Base-by-base conservation (phyloP, 2,797 vertebrate genomes). In the Coranthus polyacanthus region DNA sequence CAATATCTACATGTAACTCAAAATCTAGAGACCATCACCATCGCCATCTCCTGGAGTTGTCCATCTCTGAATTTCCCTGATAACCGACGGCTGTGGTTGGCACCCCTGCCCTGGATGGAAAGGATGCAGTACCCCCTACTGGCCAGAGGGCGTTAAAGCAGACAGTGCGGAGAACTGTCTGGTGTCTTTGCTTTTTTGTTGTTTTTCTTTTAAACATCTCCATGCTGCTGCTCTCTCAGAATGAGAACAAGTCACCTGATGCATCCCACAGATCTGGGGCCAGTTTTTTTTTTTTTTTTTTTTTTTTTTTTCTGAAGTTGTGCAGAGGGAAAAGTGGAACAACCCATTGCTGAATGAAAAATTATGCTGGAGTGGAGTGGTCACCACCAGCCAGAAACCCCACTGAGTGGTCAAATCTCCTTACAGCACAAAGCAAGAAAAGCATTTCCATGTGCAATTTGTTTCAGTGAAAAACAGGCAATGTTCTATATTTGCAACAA, bases 1-100 rank as follows among this genome's bases (percentile, higher is more conserved):
- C 92, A 92, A 88, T 92, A 92, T 92, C 86, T 91, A 92, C 90
- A 92, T 89, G 82, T 78, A 83, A 86, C 73, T 87, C 84, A 83
- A 81, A 81, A 89, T 74, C 72, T 73, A 80, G 68, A 85, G 44
- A 76, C 70, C 76, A 60, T 72, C 81, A 69, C 73, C 71, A 61
- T 51, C 52, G 45, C 73, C 78, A 70, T 83, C 74, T 78, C 68
- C 66, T 71, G 78, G 77, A 87, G 74, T 68, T 75, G 74, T 83
- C 71, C 83, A 72, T 79, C 80, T 80, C 78, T 43, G 55, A 77
- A 71, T 84, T 88, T 92, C 91, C 93, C 91, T 93, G 93, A 93
- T 85, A 85, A 89, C 83, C 63, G 68, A 71, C 73, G 24, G 72
- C 82, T 86, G 86, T 82, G 82, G 61, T 84, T 68, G 57, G 58